Conservation (phyloP, 2,888 invertebrate species). For the Empis stercorea region DNA sequence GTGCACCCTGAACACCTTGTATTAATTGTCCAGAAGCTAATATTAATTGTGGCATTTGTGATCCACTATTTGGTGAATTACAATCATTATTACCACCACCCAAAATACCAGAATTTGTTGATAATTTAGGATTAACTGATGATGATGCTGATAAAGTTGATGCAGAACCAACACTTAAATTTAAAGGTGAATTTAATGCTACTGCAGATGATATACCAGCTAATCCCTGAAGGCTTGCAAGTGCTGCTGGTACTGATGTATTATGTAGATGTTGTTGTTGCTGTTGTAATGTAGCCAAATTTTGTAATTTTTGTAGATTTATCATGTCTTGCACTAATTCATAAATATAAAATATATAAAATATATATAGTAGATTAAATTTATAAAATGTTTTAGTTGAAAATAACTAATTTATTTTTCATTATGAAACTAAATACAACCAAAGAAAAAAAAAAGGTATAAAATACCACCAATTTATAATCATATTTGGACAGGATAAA, state of each 20-base stretch:
- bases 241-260: conserved; percentile 45
- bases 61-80: conserved; percentile 27
- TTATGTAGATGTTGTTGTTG: conserved; percentile 27
- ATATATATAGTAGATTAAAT: no score
- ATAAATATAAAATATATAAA: no score
- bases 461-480: no score
- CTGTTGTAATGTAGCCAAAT: conserved; percentile 57
- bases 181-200: conserved; percentile 69
- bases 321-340: conserved; percentile 39
- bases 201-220: conserved; percentile 35
- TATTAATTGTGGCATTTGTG: conserved; percentile 76
- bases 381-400: no score
- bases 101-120: conserved; percentile 10
- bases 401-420: no score
- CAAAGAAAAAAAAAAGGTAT: no score
- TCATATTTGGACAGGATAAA: no score
- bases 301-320: conserved; percentile 56
- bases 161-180: conserved; percentile 57
- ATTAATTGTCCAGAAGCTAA: conserved; percentile 83
- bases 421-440: no score
- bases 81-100: conserved; percentile 8
- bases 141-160: conserved; percentile 23
- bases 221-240: conserved; percentile 50
- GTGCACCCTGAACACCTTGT: conserved; percentile 86
- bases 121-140: conserved; percentile 15